Evolutionary conservation across 1,140 invertebrate genomes (phyloP).

Genomic region (Tribolium madens): DNA sequence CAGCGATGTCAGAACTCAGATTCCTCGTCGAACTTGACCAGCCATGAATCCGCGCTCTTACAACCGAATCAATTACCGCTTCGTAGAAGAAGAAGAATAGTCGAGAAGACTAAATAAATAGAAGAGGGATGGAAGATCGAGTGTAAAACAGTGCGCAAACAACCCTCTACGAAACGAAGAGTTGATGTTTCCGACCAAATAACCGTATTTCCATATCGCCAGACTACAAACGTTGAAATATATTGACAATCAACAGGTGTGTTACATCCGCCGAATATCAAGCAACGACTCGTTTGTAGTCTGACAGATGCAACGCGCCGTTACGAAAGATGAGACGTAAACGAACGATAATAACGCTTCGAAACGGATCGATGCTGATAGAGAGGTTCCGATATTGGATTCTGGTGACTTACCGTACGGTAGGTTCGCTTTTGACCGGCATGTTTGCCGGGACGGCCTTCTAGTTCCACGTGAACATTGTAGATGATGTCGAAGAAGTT

Average conservation of each 20-base stretch:
- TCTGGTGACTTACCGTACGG: slow-evolving; percentile 82
- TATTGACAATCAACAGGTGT: slow-evolving; percentile 53
- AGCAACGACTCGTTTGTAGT: slow-evolving; percentile 35
- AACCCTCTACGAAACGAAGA: slow-evolving; percentile 32
- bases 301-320: slow-evolving; percentile 24
- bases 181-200: slow-evolving; percentile 50
- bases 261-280: slow-evolving; percentile 42
- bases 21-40: not conserved
- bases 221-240: slow-evolving; percentile 50
- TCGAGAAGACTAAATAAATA: slow-evolving; percentile 11
- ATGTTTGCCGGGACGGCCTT: slow-evolving; percentile 90
- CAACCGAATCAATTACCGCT: slow-evolving; percentile 15
- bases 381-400: not conserved
- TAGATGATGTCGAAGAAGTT: slow-evolving; percentile 98
- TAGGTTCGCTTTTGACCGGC: slow-evolving; percentile 97
- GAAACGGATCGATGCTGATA: not conserved
- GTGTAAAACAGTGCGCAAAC: slow-evolving; percentile 29
- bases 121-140: slow-evolving; percentile 5
- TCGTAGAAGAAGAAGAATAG: not conserved
- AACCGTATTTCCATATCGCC: slow-evolving; percentile 51
- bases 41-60: not conserved
- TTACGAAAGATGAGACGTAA: slow-evolving; percentile 17
- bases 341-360: slow-evolving; percentile 12
- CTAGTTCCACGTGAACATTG: slow-evolving; percentile 92
- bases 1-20: not conserved